These are phyloP conservation scores for Saimiri boliviensis DNA, from an alignment of 2,113 vertebrate species.

Conservation along the genomic window DNA sequence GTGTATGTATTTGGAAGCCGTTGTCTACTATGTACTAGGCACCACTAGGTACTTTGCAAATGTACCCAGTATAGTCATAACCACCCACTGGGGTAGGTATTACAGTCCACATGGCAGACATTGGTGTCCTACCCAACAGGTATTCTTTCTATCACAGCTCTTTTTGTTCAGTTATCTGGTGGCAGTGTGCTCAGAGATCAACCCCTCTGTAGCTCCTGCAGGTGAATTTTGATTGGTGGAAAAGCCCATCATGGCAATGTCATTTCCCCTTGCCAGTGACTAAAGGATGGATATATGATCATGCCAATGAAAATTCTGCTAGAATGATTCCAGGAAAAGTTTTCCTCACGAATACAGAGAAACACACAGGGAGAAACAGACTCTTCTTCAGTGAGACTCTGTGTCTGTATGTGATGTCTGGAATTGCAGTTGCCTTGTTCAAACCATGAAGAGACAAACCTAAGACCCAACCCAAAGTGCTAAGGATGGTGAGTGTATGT, in stretches of 20 bases:
- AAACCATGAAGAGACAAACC: neutral
- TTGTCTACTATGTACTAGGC: neutral
- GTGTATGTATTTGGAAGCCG: neutral
- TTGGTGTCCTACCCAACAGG: neutral
- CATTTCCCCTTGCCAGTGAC: neutral
- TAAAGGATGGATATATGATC: neutral
- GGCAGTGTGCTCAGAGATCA: neutral
- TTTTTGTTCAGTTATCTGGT: neutral
- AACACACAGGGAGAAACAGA: neutral
- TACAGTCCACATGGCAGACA: neutral
- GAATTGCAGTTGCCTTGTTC: neutral
- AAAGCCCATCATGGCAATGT: neutral
- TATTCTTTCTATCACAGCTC: neutral
- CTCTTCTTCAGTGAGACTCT: neutral
- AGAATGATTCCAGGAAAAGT: neutral
- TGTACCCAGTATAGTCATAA: neutral
- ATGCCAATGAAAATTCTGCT: neutral
- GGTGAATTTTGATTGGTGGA: neutral
- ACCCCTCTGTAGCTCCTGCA: neutral
- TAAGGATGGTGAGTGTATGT: neutral
- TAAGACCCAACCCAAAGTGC: neutral
- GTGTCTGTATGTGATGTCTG: neutral
- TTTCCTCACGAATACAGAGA: neutral
- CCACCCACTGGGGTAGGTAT: neutral
- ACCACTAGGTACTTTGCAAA: neutral